Base-by-base conservation (phyloP, 2,888 invertebrate genomes). In the Netelia virgata region DNA sequence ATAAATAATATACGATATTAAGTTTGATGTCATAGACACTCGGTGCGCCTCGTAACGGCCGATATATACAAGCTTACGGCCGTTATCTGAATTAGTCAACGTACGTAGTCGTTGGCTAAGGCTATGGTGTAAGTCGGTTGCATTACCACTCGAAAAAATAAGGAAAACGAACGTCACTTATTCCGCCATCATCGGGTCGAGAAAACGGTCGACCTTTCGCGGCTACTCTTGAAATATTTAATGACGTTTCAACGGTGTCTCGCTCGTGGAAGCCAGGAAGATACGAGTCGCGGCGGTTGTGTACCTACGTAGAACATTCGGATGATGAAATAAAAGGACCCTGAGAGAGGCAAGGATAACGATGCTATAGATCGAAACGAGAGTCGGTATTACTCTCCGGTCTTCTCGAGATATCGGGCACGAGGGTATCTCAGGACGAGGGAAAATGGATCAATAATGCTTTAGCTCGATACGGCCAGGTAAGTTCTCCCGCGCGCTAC, bases 291-390 rank as follows among this genome's bases (percentile, higher is more conserved):
- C 14, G 28, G 16, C 1, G 8, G 16, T 16, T 47, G 63, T 36
- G 47, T 57, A 61, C 18, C n/a, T 68, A 61, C 18, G 18, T 68
- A n/a, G 59, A 47, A 57, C 20, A 79, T 66, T 36, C 36, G 6
- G 72, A 84, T 78, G 81, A 43, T 69, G 74, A 78, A 82, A 84
- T 82, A 64, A 81, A 82, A 84, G 74, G 81, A 70, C 57, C 81
- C 50, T 55, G 64, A 63, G 66, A 57, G 66, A 47, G 50, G 18
- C 11, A 47, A 16, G 43, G 43, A 36, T 63, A 53, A 69, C 61
- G 73, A 66, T 47, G 11, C 55, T 57, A n/a, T 28, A 61, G 64
- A 82, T 78, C 81, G 74, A 74, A 81, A 82, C 64, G 72, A 75
- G 78, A 77, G 73, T 69, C 70, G 64, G 84, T 69, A n/a, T 36